Evolutionary conservation across 2,113 vertebrate species (phyloP), one percentile per base, ranked within the genome.

Genomic region (Mesitornis unicolor): DNA sequence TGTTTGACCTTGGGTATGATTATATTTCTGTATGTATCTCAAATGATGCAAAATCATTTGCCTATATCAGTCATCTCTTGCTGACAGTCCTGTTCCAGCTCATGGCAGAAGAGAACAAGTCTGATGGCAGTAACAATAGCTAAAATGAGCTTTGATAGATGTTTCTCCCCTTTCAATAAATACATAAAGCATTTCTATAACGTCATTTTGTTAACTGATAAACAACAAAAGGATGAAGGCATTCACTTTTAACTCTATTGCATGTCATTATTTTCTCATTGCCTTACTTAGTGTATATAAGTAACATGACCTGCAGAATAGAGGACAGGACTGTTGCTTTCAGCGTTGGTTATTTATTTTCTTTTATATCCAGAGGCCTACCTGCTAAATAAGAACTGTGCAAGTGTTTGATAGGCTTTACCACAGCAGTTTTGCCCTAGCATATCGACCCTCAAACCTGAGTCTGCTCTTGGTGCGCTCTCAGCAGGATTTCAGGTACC

Each of bases 1-100:
- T 96, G 93, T 96, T 97, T 97, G 97, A 97, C 98, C 98, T 98
- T 98, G 97, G 96, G 73, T 96, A 97, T 97, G 97, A 97, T 98
- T 97, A 97, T 97, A 96, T 96, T 97, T 94, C 97, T 95, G 90
- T 90, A 81, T 89, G 94, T 95, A 95, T 96, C 96, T 97, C 95
- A 87, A 94, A 96, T 69, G 91, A 96, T 94, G 93, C 94, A 96
- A 96, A 96, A 96, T 94, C 95, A 96, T 97, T 96, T 97, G 95
- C 94, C 88, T 94, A 0, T 93, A 96, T 96, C 96, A 96, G 94
- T 97, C 96, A 95, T 96, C 68, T 94, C 87, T 90, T 2, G 1
- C 95, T 97, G 95, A 94, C 97, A 97, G 97, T 97, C 89, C 82
- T 90, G 84, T 80, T 90, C 83, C 74, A 85, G 90, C 86, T 92